Evolutionary conservation across 2,888 invertebrate species (phyloP).

Genomic region (Saturnia japonica): DNA sequence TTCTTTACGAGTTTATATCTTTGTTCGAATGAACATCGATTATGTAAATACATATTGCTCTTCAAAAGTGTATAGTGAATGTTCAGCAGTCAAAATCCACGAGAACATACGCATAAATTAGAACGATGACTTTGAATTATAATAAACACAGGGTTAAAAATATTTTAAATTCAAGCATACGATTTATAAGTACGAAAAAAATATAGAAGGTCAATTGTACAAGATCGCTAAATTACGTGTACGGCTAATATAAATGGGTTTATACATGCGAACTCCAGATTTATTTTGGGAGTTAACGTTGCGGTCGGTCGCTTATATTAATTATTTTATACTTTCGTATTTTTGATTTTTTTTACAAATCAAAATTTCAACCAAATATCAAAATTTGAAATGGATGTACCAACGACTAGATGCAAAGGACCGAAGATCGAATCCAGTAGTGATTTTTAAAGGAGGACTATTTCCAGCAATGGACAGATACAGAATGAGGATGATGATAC

Average conservation of each 20-base stretch:
- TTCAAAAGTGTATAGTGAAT: neutral
- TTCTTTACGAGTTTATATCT: no score
- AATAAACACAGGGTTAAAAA: slow-evolving; percentile 12
- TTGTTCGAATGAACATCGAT: no score
- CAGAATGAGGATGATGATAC: no score
- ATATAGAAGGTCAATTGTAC: slow-evolving; percentile 38
- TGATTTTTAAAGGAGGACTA: no score
- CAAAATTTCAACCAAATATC: no score
- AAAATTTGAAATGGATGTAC: no score
- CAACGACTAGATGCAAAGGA: no score
- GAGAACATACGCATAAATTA: neutral
- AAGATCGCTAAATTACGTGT: slow-evolving; percentile 30
- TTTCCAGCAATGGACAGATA: no score
- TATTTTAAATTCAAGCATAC: slow-evolving; percentile 6
- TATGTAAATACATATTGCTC: neutral
- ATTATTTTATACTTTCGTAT: neutral
- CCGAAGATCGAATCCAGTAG: no score
- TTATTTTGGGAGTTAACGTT: slow-evolving; percentile 12
- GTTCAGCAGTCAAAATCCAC: neutral
- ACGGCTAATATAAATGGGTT: slow-evolving; percentile 32
- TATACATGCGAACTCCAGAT: slow-evolving; percentile 33
- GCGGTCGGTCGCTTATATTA: neutral
- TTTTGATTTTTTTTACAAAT: no score
- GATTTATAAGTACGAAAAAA: slow-evolving; percentile 19
- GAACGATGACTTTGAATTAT: slow-evolving; percentile 13